Evolutionary conservation across 2,113 vertebrate species (phyloP), one percentile per base, ranked within the genome.

Genomic region (Hippocampus abdominalis): DNA sequence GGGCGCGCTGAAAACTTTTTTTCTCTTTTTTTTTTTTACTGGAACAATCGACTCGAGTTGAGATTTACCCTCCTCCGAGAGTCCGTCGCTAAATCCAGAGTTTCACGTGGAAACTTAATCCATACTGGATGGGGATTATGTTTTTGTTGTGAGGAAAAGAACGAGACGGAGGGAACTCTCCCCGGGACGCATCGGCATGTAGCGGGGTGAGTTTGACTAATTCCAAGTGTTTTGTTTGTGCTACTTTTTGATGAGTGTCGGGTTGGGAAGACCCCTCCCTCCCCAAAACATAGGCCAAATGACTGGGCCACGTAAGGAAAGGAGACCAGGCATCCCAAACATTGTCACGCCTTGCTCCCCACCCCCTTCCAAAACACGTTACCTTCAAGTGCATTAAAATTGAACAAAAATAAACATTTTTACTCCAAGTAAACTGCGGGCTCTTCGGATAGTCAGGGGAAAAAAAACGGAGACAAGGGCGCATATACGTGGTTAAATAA

Each of bases 291-390:
- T 69, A 81, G 82, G 80, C 84, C 84, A 75, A 80, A 77, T 74
- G 72, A 72, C 53, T 79, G 13, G 72, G 84, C 81, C 84, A 84
- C 85, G 82, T 86, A 81, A 64, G 72, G 74, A 23, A 21, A 6
- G 20, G 39, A 79, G 49, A 12, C 70, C 68, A 54, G 62, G 71
- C 75, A 87, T 86, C 81, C 74, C 77, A 86, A 76, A 83, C 74
- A 79, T 62, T 72, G 74, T 68, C 61, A 79, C 74, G 15, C 67
- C 63, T 66, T 23, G 39, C 54, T 63, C 62, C 61, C 57, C 63
- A 53, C 27, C 64, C 71, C 63, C 75, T 68, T 23, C 51, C 21
- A 4, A 56, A 56, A 51, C 21, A 56, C 53, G 2, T 56, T 25
- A 12, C 1, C 12, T 13, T 3, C 20, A 54, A 11, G 8, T 23